Conservation (phyloP, 2,797 vertebrate species). For the Iguana delicatissima region DNA sequence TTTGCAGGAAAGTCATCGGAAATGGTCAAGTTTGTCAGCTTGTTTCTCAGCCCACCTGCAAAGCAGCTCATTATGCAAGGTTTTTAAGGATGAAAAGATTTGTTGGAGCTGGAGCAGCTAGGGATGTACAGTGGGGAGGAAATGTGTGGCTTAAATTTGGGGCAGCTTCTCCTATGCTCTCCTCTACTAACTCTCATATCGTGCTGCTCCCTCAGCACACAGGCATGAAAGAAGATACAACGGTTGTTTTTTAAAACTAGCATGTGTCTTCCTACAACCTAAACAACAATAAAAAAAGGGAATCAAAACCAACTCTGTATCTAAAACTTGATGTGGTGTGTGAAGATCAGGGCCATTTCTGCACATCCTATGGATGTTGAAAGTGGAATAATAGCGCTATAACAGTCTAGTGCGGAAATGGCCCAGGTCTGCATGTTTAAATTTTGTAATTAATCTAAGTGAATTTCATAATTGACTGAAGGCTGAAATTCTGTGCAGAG, state of each 20-base stretch:
- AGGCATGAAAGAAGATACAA: neutral
- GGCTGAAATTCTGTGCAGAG: neutral
- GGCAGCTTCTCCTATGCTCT: neutral
- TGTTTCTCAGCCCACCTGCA: conserved; percentile 64
- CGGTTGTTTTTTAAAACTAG: neutral
- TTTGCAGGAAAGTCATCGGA: conserved; percentile 70
- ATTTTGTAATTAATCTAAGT: neutral
- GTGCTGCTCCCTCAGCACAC: conserved; percentile 14
- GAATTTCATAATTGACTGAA: neutral
- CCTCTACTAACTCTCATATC: neutral
- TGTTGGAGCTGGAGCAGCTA: conserved; percentile 47
- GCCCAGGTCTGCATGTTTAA: neutral
- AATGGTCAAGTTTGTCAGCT: conserved; percentile 68
- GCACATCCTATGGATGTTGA: too few species aligned
- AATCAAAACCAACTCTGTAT: neutral
- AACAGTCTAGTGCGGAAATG: too few species aligned
- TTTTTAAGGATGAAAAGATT: conserved; percentile 42
- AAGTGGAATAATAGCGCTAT: too few species aligned
- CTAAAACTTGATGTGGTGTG: neutral
- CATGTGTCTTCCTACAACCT: neutral
- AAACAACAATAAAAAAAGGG: neutral
- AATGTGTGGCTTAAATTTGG: conserved; percentile 3
- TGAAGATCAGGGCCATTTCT: too few species aligned
- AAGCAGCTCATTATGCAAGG: conserved; percentile 59
- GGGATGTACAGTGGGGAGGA: conserved; percentile 21